phyloP scores from a whole-genome alignment of 1,140 invertebrate genomes.

The Diachasmimorpha longicaudata region DNA sequence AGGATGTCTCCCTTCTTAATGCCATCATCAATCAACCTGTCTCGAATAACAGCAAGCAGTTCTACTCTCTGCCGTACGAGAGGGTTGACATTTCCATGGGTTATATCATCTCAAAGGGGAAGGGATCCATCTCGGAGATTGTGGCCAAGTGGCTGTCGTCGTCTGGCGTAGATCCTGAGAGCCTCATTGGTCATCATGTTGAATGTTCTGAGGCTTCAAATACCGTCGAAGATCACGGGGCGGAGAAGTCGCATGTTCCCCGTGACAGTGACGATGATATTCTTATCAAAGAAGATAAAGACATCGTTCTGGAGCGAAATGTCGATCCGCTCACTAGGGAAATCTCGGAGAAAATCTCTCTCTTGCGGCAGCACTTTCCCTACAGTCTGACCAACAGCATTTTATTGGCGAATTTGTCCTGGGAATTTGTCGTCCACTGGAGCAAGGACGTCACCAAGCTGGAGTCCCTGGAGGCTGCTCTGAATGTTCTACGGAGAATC shows the following conservation, averaged over 20 bases:
- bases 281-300: constrained; percentile 36
- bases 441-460: constrained; percentile 77
- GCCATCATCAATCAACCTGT: constrained; percentile 66
- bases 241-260: constrained; percentile 36
- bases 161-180: constrained; percentile 71
- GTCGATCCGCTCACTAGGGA: constrained; percentile 38
- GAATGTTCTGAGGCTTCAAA: too few relatives aligned
- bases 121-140: constrained; percentile 83
- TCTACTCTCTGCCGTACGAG: constrained; percentile 65
- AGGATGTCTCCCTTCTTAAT: constrained; percentile 83
- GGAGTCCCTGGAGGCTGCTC: constrained; percentile 68
- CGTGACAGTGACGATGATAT: not conserved
- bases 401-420: constrained; percentile 83
- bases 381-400: constrained; percentile 81
- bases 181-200: constrained; percentile 48
- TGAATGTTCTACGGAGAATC: constrained; percentile 65
- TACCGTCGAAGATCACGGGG: constrained; percentile 25
- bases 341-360: constrained; percentile 31
- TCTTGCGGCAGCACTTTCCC: constrained; percentile 79
- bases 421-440: constrained; percentile 89
- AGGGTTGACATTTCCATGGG: constrained; percentile 74
- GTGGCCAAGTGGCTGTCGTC: constrained; percentile 81
- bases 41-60: constrained; percentile 43
- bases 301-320: constrained; percentile 37
- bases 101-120: constrained; percentile 77